Evolutionary conservation across 2,113 vertebrate genomes (phyloP), one percentile per base, ranked within the genome.

Genomic region (Bos javanicus): DNA sequence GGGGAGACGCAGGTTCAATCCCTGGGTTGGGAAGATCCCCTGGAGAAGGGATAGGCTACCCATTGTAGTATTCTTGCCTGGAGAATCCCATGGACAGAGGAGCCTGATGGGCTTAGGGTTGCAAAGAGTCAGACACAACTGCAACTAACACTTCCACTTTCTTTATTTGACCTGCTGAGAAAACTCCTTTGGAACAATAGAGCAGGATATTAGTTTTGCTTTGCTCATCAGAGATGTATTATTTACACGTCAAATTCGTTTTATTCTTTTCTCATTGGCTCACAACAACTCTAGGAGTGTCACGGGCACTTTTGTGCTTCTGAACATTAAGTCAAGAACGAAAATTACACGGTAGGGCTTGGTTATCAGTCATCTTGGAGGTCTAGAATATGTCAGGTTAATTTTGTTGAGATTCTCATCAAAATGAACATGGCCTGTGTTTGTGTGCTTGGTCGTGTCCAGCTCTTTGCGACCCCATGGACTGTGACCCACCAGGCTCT

Each of bases 191-290:
- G 86, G 56, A 78, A 25, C 8, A 43, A 21, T 14, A 10, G 23
- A 13, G 25, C 11, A 7, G 2, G 39, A 10, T 1, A 1, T 6
- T 21, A 6, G 0, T 16, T 60, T 56, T 21, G 5, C 33, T 25
- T 81, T 17, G 13, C 78, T 30, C 3, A 1, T 59, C 10, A 21
- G 33, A 30, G 67, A 3, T 2, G 0, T 15, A 1, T 30, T 28
- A 2, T 25, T 30, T 26, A 13, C 21, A 11, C 26, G 1, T 26
- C 13, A 59, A 10, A 26, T 33, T 30, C 50, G 14, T 4, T 46
- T 5, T 25, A 4, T 48, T 71, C 33, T 43, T 19, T 23, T 23
- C 25, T 36, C 28, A 4, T 67, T 19, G 30, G 76, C 28, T 33
- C n/a, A 23, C 86, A 7, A 4, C 33, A 33, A 4, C 10, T 26